phyloP scores from a whole-genome alignment of 2,888 invertebrate species.

The Conchocele bisecta region DNA sequence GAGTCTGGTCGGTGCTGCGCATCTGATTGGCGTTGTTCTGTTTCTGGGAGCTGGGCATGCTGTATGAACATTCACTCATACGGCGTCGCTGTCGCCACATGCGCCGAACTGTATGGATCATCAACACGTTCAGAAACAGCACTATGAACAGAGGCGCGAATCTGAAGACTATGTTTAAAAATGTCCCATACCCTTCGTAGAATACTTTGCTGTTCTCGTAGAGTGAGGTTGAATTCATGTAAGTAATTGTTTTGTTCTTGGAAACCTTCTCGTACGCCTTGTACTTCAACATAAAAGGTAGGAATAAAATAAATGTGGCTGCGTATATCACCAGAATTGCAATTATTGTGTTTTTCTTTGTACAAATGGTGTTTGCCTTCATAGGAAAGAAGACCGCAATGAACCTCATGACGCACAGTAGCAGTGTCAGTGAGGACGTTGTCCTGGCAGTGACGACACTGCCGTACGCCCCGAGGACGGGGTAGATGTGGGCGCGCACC shows the following conservation, averaged over 20 bases:
- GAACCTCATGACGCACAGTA: slow-evolving; percentile 72
- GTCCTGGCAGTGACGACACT: slow-evolving; percentile 74
- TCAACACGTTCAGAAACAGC: slow-evolving; percentile 65
- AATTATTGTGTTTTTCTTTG: slow-evolving; percentile 63
- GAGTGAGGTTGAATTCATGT: slow-evolving; percentile 61
- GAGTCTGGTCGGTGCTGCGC: slow-evolving; percentile 46
- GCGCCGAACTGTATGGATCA: slow-evolving; percentile 65
- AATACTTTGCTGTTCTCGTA: slow-evolving; percentile 65
- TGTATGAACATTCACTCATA: too few relatives aligned
- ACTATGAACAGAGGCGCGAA: slow-evolving; percentile 70
- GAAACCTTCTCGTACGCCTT: slow-evolving; percentile 35
- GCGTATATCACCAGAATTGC: slow-evolving; percentile 66
- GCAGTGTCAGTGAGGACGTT: slow-evolving; percentile 70
- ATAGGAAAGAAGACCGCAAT: slow-evolving; percentile 77
- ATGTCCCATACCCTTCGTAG: slow-evolving; percentile 66
- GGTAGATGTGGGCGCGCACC: slow-evolving; percentile 63
- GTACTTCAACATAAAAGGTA: slow-evolving; percentile 73
- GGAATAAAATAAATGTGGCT: slow-evolving; percentile 67
- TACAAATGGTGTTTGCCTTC: slow-evolving; percentile 70
- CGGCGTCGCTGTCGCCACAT: slow-evolving; percentile 58
- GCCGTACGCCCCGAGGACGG: slow-evolving; percentile 69
- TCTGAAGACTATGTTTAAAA: slow-evolving; percentile 71
- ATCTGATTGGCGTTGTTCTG: slow-evolving; percentile 24
- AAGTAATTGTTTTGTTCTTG: slow-evolving; percentile 54
- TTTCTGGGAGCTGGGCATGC: slow-evolving; percentile 28